A percentile compares a stretch with the other conserved stretches of the same genome.
Evolutionary conservation across 2,113 vertebrate species (phyloP).

Genomic region (Callopanchax toddi): DNA sequence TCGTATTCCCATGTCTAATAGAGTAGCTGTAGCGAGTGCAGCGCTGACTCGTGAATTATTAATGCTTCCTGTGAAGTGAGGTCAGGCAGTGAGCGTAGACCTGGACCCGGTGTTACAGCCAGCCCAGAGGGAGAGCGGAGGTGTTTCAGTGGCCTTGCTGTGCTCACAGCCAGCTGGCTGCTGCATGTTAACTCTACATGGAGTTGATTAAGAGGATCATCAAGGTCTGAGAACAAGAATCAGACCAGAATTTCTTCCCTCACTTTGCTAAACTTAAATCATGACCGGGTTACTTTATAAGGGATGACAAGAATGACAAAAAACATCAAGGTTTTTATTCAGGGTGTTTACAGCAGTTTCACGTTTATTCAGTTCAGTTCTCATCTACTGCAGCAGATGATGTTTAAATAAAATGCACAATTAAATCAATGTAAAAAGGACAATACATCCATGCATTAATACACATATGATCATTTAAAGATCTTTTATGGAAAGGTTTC

Average conservation of each 20-base stretch:
- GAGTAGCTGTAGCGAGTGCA: background rate
- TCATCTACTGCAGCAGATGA: no score
- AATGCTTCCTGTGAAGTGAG: conserved; percentile 7
- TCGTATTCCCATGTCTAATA: no score
- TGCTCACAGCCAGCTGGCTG: background rate
- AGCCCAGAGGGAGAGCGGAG: background rate
- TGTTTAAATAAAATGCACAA: no score
- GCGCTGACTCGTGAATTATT: conserved; percentile 19
- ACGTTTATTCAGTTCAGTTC: no score
- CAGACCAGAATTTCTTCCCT: background rate
- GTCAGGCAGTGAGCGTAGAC: conserved; percentile 5
- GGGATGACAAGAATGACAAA: no score
- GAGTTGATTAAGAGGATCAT: conserved; percentile 15
- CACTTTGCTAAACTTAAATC: background rate
- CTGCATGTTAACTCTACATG: conserved; percentile 16
- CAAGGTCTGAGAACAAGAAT: background rate
- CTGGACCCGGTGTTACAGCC: background rate
- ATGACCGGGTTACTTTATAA: background rate
- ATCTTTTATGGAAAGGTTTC: no score
- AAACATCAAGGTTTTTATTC: no score
- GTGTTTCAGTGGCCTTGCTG: conserved; percentile 3
- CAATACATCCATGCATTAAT: no score
- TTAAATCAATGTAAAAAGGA: no score
- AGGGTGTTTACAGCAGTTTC: no score
- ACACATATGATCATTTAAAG: no score